A percentile compares a stretch with the other conserved stretches of the same genome.
Conservation (phyloP, 2,888 invertebrate genomes). For the Meiosimyza platycephala region DNA sequence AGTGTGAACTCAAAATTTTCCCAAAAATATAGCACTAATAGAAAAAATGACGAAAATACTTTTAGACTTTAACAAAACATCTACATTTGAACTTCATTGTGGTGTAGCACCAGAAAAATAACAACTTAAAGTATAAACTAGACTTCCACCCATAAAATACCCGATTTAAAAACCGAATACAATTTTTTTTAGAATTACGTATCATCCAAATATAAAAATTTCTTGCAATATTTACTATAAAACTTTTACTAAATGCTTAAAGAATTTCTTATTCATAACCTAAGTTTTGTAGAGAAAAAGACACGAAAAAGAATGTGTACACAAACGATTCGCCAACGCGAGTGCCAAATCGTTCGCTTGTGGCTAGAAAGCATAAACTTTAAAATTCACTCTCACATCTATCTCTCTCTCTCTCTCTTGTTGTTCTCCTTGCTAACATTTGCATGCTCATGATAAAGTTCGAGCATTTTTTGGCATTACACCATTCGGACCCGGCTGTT, state of each 20-base stretch:
- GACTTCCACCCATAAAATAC: constrained; percentile 42
- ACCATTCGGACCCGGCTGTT: constrained; percentile 43
- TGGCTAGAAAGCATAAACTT: not conserved
- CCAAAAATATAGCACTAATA: too few species aligned
- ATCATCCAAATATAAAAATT: too few species aligned
- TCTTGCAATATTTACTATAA: not conserved
- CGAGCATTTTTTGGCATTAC: constrained; percentile 61
- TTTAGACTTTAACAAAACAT: not conserved
- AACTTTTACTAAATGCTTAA: constrained; percentile 17
- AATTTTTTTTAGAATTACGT: not conserved
- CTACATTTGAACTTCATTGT: constrained; percentile 52
- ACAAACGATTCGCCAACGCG: constrained; percentile 29
- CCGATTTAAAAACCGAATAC: constrained; percentile 32
- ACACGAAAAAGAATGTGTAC: constrained; percentile 3
- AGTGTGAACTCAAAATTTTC: too few species aligned
- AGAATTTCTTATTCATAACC: constrained; percentile 19
- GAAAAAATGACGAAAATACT: too few species aligned
- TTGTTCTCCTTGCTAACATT: not conserved
- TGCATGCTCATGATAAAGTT: constrained; percentile 39
- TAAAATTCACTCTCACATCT: not conserved
- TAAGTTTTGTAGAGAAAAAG: constrained; percentile 8
- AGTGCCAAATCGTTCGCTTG: constrained; percentile 26
- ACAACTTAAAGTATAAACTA: constrained; percentile 33
- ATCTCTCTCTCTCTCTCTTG: constrained; percentile 1
- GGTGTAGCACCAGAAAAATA: constrained; percentile 58